These are phyloP conservation scores for Macroramphosus scolopax DNA, from an alignment of 2,797 vertebrate species.

Conservation along the genomic window DNA sequence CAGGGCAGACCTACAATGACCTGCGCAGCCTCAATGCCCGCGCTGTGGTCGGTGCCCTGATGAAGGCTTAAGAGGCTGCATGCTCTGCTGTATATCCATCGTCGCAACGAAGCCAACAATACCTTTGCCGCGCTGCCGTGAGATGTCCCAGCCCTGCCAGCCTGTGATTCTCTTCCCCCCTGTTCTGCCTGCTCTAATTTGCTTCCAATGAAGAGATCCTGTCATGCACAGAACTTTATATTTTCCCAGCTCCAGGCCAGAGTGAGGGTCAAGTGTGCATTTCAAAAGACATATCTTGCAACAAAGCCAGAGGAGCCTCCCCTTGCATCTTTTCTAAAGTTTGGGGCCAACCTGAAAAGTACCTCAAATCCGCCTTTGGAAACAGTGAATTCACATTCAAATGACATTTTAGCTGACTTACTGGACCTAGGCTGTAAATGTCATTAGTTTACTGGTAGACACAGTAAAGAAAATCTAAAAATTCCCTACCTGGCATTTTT, in stretches of 20 bases:
- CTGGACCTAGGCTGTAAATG: conserved; percentile 34
- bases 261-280: conserved; percentile 38
- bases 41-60: conserved; percentile 94
- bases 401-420: conserved; percentile 35
- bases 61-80: conserved; percentile 87
- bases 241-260: conserved; percentile 19
- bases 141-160: conserved; percentile 47
- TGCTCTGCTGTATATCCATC: conserved; percentile 32
- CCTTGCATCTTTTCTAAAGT: conserved; percentile 29
- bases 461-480: conserved; percentile 32
- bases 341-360: conserved; percentile 48
- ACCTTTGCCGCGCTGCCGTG: conserved; percentile 39
- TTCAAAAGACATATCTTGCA: conserved; percentile 33
- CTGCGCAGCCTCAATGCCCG: conserved; percentile 96
- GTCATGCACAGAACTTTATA: conserved; percentile 29
- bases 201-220: conserved; percentile 30
- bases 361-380: conserved; percentile 45
- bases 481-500: conserved; percentile 39
- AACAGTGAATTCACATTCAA: conserved; percentile 27
- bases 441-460: conserved; percentile 37
- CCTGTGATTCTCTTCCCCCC: conserved; percentile 31
- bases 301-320: conserved; percentile 25
- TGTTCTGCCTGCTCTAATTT: conserved; percentile 15
- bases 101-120: conserved; percentile 36
- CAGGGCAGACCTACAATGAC: conserved; percentile 97